A percentile compares a stretch with the other conserved stretches of the same genome.
phyloP scores from a whole-genome alignment of 2,888 invertebrate genomes.

The Harpagoxenus sublaevis region DNA sequence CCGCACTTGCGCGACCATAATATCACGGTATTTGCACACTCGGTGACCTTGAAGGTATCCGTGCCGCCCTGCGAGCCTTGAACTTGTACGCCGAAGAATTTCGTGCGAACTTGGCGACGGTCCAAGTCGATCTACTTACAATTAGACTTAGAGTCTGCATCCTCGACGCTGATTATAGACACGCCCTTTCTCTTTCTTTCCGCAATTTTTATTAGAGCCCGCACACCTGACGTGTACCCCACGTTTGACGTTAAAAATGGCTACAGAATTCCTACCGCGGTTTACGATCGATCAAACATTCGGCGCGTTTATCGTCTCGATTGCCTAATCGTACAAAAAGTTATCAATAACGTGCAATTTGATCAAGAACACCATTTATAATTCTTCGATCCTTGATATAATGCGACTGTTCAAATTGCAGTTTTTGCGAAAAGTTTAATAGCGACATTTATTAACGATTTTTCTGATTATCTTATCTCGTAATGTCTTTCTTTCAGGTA shows the following conservation, averaged over 20 bases:
- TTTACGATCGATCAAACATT: conserved; percentile 37
- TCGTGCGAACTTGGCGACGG: conserved; percentile 59
- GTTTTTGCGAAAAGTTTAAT: background rate
- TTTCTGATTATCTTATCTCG: background rate
- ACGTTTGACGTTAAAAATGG: background rate
- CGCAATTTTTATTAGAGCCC: background rate
- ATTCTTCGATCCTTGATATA: background rate
- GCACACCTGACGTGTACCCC: background rate
- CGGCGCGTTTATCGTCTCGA: background rate
- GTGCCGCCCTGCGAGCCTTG: conserved; percentile 77
- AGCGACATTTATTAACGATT: conserved; percentile 1
- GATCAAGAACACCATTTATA: background rate
- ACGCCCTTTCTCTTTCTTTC: background rate
- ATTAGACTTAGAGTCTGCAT: background rate
- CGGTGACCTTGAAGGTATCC: conserved; percentile 79
- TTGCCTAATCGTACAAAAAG: background rate
- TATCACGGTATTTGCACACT: conserved; percentile 75
- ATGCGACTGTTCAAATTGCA: background rate
- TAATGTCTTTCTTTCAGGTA: background rate
- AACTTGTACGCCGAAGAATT: conserved; percentile 80
- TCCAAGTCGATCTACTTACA: conserved; percentile 56
- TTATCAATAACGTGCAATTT: background rate
- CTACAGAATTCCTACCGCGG: background rate
- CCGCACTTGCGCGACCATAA: conserved; percentile 67
- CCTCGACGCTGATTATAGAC: background rate